Percentiles rank a stretch among this genome's conserved stretches.
Evolutionary conservation across 1,140 invertebrate genomes (phyloP).

Genomic region (Aphaenogaster floridana): DNA sequence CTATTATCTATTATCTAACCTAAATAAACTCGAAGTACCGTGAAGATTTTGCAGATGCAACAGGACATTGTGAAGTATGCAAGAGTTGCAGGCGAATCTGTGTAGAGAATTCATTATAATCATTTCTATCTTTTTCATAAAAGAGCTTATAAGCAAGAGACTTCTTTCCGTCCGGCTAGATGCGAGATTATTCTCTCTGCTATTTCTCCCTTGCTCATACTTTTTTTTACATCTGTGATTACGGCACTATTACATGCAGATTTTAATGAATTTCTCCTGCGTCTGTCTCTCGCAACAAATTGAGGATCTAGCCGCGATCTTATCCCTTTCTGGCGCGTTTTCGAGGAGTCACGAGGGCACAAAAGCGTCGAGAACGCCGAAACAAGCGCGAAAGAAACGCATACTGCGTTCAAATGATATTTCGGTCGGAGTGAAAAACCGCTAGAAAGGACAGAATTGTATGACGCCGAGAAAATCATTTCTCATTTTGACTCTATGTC

Average conservation of each 20-base stretch:
- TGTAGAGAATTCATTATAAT: constrained; percentile 71
- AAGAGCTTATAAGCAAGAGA: constrained; percentile 36
- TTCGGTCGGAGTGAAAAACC: constrained; percentile 17
- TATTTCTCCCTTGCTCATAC: constrained; percentile 6
- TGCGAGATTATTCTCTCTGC: constrained; percentile 57
- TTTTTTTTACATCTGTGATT: constrained; percentile 77
- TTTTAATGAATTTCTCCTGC: constrained; percentile 84
- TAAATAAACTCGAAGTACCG: background rate
- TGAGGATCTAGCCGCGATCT: constrained; percentile 73
- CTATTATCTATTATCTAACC: too few species aligned
- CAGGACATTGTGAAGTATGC: background rate
- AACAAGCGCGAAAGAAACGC: constrained; percentile 24
- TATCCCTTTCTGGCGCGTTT: constrained; percentile 75
- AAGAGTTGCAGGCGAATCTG: constrained; percentile 23
- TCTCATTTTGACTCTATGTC: constrained; percentile 47
- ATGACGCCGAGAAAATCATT: constrained; percentile 60
- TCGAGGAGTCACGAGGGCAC: background rate
- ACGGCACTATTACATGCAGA: constrained; percentile 81
- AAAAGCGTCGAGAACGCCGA: background rate
- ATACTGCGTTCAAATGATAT: constrained; percentile 56
- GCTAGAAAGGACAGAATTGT: background rate
- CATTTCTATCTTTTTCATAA: constrained; percentile 58
- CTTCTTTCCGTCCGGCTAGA: constrained; percentile 65
- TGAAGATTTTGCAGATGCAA: background rate
- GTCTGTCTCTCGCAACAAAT: constrained; percentile 51